Conservation (phyloP, 2,797 vertebrate genomes). For the Aselliscus stoliczkanus region DNA sequence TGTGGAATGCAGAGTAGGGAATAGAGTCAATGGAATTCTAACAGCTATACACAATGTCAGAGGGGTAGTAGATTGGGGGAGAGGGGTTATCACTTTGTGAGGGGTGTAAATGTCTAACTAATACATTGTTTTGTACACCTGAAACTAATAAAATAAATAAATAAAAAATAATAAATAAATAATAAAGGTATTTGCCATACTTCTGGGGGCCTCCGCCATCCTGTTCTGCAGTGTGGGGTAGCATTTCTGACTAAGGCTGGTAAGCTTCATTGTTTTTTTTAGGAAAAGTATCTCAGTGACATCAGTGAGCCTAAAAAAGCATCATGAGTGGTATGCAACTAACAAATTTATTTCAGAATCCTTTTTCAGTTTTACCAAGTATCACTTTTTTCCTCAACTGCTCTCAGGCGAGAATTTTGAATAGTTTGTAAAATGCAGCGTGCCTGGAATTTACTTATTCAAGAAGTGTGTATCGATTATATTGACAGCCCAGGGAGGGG, state of each 20-base stretch:
- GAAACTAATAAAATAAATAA: no score
- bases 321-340: constrained; percentile 4
- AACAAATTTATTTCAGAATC: background rate
- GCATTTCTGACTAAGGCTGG: background rate
- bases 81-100: no score
- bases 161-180: no score
- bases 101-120: no score
- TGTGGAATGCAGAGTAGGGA: no score
- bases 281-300: constrained; percentile 12
- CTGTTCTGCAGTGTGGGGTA: background rate
- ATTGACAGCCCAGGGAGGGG: background rate
- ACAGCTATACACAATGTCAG: no score
- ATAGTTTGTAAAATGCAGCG: background rate
- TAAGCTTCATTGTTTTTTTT: background rate
- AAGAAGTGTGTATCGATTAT: background rate
- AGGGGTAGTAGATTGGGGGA: no score
- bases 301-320: background rate
- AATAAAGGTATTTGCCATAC: background rate
- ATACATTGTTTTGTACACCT: no score
- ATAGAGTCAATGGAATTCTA: no score
- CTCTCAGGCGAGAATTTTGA: background rate
- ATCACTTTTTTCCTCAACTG: background rate
- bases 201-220: background rate
- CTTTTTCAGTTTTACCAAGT: background rate
- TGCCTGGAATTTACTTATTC: background rate